Evolutionary conservation across 1,140 invertebrate genomes (phyloP), one percentile per base, ranked within the genome.

Genomic region (Coelopa frigida): DNA sequence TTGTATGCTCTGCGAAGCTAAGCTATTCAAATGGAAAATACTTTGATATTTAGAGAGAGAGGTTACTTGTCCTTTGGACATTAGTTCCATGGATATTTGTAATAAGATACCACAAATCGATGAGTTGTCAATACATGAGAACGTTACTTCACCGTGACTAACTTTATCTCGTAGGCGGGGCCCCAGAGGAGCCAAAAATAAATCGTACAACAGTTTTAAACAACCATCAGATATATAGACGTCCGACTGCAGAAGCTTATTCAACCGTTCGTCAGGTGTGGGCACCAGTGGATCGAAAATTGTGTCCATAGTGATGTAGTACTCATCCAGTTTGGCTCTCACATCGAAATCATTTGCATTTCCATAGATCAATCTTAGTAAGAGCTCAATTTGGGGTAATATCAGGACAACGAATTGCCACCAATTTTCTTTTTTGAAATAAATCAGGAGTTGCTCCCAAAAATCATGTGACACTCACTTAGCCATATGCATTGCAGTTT

Each of bases 291-390:
- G 10, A 27, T 55, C 47, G 35, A 55, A 55, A 32, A 55, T 48
- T 12, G 48, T 47, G 35, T 55, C 50, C 42, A 55, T 48, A 32
- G 44, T 55, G 8, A 55, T 52, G 18, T 55, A 55, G 20, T 55
- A 55, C 15, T 55, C 50, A 35, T 52, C 31, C 6, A 52, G 17
- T 38, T 50, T 49, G 10, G 53, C 53, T 15, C 20, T 36, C 7
- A 52, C 43, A 45, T 49, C 48, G 20, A 42, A 39, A 24, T 48
- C 26, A 24, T 55, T 55, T 5, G 44, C 24, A 22, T 48, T n/a
- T 4, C 36, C 37, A 39, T 52, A 55, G 14, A 50, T 44, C 14
- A 52, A 21, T 14, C 53, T 17, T 1, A 55, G 20, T 8, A 52
- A 7, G n/a, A 49, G 36, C 29, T 55, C 53, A 27, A 55, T 55